phyloP scores from a whole-genome alignment of 2,113 vertebrate species.

The Ariopsis seemanni region DNA sequence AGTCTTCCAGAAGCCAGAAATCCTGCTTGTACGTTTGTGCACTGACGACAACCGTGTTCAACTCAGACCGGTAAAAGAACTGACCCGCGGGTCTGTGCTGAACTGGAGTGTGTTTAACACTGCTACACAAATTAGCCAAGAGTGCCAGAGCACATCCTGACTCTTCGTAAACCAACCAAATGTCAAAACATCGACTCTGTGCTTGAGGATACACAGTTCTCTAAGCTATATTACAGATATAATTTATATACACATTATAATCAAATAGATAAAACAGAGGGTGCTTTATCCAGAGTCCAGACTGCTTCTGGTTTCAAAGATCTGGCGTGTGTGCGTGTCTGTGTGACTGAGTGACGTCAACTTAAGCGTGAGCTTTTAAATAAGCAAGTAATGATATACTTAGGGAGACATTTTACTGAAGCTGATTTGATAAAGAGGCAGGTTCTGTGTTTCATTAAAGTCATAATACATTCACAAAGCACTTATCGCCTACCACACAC shows the following conservation, averaged over 20 bases:
- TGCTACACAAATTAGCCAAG: background rate
- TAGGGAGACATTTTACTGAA: background rate
- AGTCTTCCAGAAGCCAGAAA: background rate
- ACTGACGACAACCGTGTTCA: background rate
- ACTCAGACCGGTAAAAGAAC: background rate
- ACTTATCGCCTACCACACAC: background rate
- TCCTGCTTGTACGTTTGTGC: background rate
- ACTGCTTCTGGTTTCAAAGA: background rate
- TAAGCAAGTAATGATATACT: background rate
- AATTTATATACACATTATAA: background rate
- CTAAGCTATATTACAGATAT: background rate
- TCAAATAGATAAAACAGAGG: background rate
- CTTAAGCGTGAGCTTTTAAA: conserved; percentile 34
- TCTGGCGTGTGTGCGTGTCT: background rate
- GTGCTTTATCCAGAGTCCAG: background rate
- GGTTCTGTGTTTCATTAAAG: background rate
- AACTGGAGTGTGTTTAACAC: background rate
- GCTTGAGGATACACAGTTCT: background rate
- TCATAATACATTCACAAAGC: background rate
- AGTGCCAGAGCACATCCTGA: conserved; percentile 3
- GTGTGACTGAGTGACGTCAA: background rate
- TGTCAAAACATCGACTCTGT: background rate
- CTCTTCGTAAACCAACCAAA: background rate
- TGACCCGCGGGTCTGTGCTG: background rate
- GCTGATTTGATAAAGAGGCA: background rate